These are phyloP conservation scores for Rambutsinella grinnellia DNA, from an alignment of 2,888 invertebrate genomes.

Conservation along the genomic window DNA sequence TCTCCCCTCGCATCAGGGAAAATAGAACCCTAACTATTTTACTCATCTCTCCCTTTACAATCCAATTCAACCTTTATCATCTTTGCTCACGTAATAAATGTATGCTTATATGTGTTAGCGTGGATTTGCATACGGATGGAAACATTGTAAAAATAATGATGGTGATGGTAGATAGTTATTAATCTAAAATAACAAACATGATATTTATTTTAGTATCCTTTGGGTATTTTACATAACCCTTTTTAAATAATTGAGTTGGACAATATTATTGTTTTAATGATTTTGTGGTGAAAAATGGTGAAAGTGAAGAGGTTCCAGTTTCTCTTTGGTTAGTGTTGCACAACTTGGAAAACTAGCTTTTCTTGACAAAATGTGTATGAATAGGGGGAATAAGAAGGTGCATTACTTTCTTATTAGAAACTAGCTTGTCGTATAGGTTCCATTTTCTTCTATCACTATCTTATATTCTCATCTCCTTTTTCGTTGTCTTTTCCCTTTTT, in stretches of 20 bases:
- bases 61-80: neutral
- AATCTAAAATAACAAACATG: no score
- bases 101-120: neutral
- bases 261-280: no score
- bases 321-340: no score
- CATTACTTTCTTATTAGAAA: neutral
- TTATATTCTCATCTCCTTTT: conserved; percentile 61
- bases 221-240: no score
- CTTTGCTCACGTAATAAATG: neutral
- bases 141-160: neutral
- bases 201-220: no score
- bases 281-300: no score
- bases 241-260: no score
- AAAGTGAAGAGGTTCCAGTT: no score
- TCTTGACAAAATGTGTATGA: no score
- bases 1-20: conserved; percentile 10
- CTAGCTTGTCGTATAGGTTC: conserved; percentile 31
- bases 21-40: neutral
- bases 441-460: conserved; percentile 52
- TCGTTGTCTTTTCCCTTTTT: conserved; percentile 55
- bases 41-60: neutral
- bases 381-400: conserved; percentile 5
- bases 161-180: no score
- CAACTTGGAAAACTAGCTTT: no score
- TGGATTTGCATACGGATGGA: neutral